A percentile compares a stretch with the other conserved stretches of the same genome.
These are phyloP conservation scores for Danaus chrysippus DNA, from an alignment of 2,888 invertebrate species.

Conservation along the genomic window DNA sequence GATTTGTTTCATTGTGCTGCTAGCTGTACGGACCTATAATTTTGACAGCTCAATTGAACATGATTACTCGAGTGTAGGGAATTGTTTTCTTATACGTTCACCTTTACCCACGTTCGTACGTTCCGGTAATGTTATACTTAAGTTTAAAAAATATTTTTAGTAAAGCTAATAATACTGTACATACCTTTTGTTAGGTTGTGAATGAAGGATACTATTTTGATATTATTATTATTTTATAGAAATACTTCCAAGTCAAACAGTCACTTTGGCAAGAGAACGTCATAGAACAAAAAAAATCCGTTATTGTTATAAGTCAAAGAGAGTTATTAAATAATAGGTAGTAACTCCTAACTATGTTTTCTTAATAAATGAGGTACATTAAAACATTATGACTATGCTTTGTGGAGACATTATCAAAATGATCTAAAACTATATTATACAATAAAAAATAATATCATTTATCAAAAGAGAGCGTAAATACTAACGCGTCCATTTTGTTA, in stretches of 20 bases:
- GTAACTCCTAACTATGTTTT: constrained; percentile 57
- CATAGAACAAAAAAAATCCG: constrained; percentile 27
- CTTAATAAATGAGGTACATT: constrained; percentile 76
- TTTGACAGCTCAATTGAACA: constrained; percentile 40
- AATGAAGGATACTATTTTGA: constrained; percentile 17
- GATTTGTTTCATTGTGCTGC: constrained; percentile 40
- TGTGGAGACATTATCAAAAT: constrained; percentile 48
- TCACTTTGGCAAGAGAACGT: constrained; percentile 68
- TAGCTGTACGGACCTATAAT: constrained; percentile 38
- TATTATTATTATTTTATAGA: constrained; percentile 5
- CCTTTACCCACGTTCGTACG: constrained; percentile 12
- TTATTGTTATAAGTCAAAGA: constrained; percentile 18
- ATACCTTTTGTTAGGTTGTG: constrained; percentile 36
- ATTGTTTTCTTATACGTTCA: constrained; percentile 5
- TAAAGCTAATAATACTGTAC: constrained; percentile 79
- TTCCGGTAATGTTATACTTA: constrained; percentile 27
- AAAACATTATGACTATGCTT: constrained; percentile 73
- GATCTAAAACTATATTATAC: constrained; percentile 49
- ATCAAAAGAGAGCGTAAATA: constrained; percentile 34
- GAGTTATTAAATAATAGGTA: constrained; percentile 40
- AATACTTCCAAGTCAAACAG: constrained; percentile 27
- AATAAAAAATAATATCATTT: constrained; percentile 34
- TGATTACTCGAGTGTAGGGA: constrained; percentile 36
- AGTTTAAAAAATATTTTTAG: constrained; percentile 56
- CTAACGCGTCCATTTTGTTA: constrained; percentile 34